Evolutionary conservation across 2,888 invertebrate species (phyloP).

Genomic region (Labia minor): DNA sequence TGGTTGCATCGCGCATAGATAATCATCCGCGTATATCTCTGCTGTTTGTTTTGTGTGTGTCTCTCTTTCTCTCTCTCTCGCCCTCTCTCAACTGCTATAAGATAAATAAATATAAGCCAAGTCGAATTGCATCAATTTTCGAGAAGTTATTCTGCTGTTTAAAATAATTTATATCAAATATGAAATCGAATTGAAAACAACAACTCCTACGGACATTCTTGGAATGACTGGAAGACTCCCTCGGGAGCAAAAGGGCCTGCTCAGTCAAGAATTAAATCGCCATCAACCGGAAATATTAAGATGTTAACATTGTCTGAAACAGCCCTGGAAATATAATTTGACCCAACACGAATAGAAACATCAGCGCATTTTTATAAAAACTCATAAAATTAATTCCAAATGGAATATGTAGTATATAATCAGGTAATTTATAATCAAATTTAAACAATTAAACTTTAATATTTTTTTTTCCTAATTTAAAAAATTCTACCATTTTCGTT

Average conservation of each 20-base stretch:
- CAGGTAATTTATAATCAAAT: too few species aligned
- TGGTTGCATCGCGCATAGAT: constrained; percentile 7
- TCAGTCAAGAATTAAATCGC: neutral
- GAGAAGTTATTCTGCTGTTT: neutral
- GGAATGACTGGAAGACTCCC: neutral
- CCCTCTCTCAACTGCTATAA: neutral
- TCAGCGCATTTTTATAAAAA: too few species aligned
- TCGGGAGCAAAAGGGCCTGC: neutral
- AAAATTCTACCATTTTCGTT: too few species aligned
- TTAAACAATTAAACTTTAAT: too few species aligned
- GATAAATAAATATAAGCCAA: constrained; percentile 3
- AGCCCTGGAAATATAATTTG: too few species aligned
- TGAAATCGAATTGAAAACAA: neutral
- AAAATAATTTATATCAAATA: neutral
- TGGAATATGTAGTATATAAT: too few species aligned
- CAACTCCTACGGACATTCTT: neutral
- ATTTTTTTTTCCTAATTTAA: too few species aligned
- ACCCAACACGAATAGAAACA: too few species aligned
- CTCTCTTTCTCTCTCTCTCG: too few species aligned
- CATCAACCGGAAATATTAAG: neutral
- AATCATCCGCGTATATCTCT: neutral
- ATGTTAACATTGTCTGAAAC: neutral
- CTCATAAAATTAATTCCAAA: too few species aligned
- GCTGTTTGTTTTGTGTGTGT: neutral
- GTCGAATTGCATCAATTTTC: constrained; percentile 7